These are phyloP conservation scores for Rhyzopertha dominica DNA, from an alignment of 1,140 invertebrate genomes.

Conservation along the genomic window DNA sequence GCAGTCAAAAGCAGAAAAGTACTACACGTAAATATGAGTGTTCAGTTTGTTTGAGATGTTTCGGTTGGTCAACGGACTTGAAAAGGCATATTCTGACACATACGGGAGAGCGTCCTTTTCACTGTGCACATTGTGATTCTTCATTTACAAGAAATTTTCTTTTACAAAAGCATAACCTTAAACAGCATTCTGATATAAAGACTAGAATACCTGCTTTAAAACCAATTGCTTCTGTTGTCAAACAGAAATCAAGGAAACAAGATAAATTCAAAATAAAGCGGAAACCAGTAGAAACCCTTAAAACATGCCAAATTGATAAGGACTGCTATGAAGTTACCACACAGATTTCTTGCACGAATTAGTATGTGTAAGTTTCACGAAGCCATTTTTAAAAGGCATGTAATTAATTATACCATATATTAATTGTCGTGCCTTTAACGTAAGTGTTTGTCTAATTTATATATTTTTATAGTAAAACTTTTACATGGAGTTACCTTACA, in stretches of 20 bases:
- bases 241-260: conserved; percentile 19
- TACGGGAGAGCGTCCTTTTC: conserved; percentile 20
- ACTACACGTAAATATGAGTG: conserved; percentile 35
- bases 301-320: conserved; percentile 12
- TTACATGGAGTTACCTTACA: too few species aligned
- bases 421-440: too few species aligned
- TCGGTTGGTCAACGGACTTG: conserved; percentile 44
- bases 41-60: conserved; percentile 36
- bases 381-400: too few species aligned
- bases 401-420: too few species aligned
- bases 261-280: conserved; percentile 19
- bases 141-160: conserved; percentile 42
- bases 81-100: conserved; percentile 26
- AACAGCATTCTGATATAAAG: conserved; percentile 28
- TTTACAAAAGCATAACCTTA: conserved; percentile 41
- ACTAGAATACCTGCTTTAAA: conserved; percentile 15
- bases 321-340: too few species aligned
- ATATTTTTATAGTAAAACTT: too few species aligned
- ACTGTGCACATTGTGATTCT: conserved; percentile 18
- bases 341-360: too few species aligned
- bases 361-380: too few species aligned
- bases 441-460: too few species aligned
- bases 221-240: conserved; percentile 13
- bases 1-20: conserved; percentile 2
- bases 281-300: conserved; percentile 12